These are phyloP conservation scores for Chrysochloris asiatica DNA, from an alignment of 2,113 vertebrate genomes.

Conservation along the genomic window DNA sequence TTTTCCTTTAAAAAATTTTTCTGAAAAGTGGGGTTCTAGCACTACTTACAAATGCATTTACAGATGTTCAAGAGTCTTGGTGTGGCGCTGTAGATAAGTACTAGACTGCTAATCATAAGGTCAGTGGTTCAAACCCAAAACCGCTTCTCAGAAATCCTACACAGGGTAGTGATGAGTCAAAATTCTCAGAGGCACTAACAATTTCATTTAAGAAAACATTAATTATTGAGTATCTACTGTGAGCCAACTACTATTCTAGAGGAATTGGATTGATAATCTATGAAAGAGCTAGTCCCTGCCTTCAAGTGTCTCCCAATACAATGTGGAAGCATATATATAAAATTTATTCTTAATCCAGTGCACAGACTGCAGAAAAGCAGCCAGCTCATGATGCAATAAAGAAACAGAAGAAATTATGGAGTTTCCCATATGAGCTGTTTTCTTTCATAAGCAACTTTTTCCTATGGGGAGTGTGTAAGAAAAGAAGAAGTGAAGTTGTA, in stretches of 20 bases:
- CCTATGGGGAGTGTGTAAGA: background rate
- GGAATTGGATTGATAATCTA: background rate
- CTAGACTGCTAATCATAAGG: too few relatives aligned
- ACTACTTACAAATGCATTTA: background rate
- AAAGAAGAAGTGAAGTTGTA: background rate
- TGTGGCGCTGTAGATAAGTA: too few relatives aligned
- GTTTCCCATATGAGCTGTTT: background rate
- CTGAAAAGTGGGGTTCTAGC: background rate
- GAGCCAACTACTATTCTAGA: background rate
- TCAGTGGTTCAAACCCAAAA: too few relatives aligned
- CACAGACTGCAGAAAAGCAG: background rate
- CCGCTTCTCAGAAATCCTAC: too few relatives aligned
- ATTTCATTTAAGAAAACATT: background rate
- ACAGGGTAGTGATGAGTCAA: too few relatives aligned
- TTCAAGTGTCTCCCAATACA: background rate
- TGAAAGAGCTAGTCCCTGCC: background rate
- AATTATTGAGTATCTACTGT: background rate
- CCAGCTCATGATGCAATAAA: background rate
- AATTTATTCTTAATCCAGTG: background rate
- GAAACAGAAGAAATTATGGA: background rate
- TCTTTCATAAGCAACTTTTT: background rate
- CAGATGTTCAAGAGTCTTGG: background rate
- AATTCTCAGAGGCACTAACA: too few relatives aligned
- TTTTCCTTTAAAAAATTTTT: background rate
- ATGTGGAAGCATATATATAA: background rate